phyloP scores from a whole-genome alignment of 2,888 invertebrate species.

The Gryllus longicercus region DNA sequence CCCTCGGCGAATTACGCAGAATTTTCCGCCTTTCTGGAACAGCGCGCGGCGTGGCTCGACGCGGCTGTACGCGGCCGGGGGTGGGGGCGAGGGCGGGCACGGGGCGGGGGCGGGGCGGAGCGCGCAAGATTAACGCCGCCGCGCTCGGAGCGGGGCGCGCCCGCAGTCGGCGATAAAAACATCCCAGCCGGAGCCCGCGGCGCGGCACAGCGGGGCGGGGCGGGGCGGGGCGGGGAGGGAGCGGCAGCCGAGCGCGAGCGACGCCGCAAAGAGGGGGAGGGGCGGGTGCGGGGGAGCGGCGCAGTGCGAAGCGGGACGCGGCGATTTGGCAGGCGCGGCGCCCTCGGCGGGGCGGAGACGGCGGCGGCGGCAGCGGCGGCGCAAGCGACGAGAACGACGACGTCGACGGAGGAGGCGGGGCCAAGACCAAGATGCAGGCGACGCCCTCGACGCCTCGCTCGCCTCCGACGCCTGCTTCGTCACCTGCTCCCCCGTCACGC shows the following conservation, averaged over 20 bases:
- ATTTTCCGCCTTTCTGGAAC: constrained; percentile 8
- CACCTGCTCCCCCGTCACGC: background rate
- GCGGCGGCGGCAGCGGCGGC: background rate
- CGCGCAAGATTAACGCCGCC: constrained; percentile 1
- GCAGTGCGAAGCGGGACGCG: background rate
- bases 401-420: background rate
- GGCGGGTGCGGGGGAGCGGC: background rate
- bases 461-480: background rate
- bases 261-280: background rate
- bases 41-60: background rate
- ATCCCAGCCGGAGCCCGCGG: background rate
- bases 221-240: background rate
- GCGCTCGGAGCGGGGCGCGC: background rate
- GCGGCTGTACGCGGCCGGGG: background rate
- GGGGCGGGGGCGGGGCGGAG: constrained; percentile 2
- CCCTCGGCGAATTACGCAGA: constrained; percentile 8
- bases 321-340: background rate
- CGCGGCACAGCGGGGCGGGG: background rate
- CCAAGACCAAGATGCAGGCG: background rate
- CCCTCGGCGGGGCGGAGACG: background rate
- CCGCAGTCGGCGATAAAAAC: constrained; percentile 17
- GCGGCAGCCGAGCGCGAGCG: background rate
- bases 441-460: background rate
- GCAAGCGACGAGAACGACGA: background rate
- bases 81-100: background rate